Conservation (phyloP, 2,888 invertebrate genomes). For the Callyntrura guangdongensis region DNA sequence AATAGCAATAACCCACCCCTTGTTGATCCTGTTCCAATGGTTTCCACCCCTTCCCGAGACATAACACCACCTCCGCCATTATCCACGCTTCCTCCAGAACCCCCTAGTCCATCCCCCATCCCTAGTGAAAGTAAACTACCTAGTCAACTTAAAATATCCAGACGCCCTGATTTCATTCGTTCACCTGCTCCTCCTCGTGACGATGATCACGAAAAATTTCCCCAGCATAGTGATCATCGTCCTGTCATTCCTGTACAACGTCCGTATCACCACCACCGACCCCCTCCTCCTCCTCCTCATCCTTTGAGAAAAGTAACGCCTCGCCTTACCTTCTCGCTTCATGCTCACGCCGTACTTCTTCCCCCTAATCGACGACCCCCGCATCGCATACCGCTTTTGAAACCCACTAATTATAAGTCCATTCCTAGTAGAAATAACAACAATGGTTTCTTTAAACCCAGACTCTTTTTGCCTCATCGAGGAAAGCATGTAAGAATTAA, state of each 20-base stretch:
- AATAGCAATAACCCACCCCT: conserved; percentile 63
- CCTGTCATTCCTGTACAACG: conserved; percentile 32
- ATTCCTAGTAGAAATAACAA: conserved; percentile 58
- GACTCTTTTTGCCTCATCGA: conserved; percentile 68
- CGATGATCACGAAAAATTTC: background rate
- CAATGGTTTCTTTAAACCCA: conserved; percentile 64
- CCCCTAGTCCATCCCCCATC: conserved; percentile 14
- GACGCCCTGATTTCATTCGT: conserved; percentile 48
- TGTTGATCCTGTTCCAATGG: background rate
- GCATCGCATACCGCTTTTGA: conserved; percentile 51
- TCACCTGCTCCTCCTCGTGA: conserved; percentile 32
- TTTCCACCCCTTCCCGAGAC: conserved; percentile 47
- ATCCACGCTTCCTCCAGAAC: background rate
- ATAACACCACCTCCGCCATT: conserved; percentile 66
- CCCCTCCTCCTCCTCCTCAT: conserved; percentile 42
- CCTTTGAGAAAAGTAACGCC: conserved; percentile 45
- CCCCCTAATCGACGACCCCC: conserved; percentile 49
- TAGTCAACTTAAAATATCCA: conserved; percentile 59
- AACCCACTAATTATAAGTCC: conserved; percentile 32
- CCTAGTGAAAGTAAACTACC: conserved; percentile 55
- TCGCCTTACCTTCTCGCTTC: conserved; percentile 63
- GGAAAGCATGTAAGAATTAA: conserved; percentile 71
- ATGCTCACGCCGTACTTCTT: conserved; percentile 68
- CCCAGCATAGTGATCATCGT: conserved; percentile 9
- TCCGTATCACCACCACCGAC: conserved; percentile 26